Base-by-base conservation (phyloP, 2,113 vertebrate genomes). In the Taurulus bubalis region DNA sequence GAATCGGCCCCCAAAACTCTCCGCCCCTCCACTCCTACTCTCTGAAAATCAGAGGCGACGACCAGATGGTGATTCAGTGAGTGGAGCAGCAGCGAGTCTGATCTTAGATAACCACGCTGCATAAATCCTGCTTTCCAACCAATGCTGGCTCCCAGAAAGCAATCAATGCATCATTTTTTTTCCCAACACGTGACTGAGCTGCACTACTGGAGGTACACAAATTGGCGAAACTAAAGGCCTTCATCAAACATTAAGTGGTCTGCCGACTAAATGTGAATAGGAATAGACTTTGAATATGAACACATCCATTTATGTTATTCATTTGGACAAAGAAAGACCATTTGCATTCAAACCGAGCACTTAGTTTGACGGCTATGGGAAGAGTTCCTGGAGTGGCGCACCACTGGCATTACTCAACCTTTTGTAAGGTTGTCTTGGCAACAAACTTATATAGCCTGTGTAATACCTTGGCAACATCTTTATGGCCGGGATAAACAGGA, bases 401-500 rank as follows among this genome's bases (percentile, higher is more conserved):
- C 65, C 26, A 12, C 38, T 53, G 26, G n/a, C 74, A 55, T 71
- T 22, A 56, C 14, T 68, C 66, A 58, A 38, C 77, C 66, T 63
- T 42, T 24, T 22, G 26, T 3, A 24, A 47, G 69, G 85, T 82
- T 77, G 63, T 77, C 83, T 49, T 72, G 76, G 60, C 62, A 83
- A 77, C 88, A 83, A 60, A 82, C 76, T 75, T 71, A n/a, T 73
- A 69, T 58, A 32, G 40, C 22, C 1, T 55, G 16, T 34, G 40
- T 75, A 66, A 71, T 66, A 76, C 64, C 53, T 47, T 87, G 42
- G 69, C 34, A 78, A 72, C 60, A 79, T 75, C 56, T 34, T 68
- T 15, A 32, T 72, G 67, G 26, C 56, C 66, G 65, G 60, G 78
- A 69, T 32, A n/a, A 55, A 49, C 49, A 56, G 55, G 30, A 30